A percentile compares a stretch with the other conserved stretches of the same genome.
Evolutionary conservation across 2,888 invertebrate species (phyloP).

Genomic region (Neoitamus cyanurus): DNA sequence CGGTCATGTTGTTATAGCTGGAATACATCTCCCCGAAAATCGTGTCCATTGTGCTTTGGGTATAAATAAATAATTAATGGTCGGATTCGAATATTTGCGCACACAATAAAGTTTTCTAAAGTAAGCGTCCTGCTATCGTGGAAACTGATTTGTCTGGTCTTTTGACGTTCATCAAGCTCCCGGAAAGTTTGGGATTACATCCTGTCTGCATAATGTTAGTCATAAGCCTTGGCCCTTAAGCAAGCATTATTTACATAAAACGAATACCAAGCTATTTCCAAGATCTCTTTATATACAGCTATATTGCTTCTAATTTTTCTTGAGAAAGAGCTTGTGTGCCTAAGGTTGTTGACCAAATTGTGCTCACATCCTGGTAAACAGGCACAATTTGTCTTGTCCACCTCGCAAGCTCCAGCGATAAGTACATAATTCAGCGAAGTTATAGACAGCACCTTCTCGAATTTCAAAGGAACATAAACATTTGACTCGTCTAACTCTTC

Average conservation of each 20-base stretch:
- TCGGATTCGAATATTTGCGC: too few species aligned
- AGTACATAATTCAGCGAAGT: not conserved
- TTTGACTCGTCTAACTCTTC: too few species aligned
- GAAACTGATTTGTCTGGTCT: not conserved
- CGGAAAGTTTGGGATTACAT: not conserved
- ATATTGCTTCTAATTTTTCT: not conserved
- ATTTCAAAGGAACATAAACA: not conserved
- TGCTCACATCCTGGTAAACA: not conserved
- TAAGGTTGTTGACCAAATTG: not conserved
- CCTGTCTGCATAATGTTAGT: not conserved
- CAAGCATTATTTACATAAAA: too few species aligned
- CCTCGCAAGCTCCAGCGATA: not conserved
- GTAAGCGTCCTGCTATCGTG: too few species aligned
- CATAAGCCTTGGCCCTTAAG: not conserved
- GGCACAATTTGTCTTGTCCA: not conserved
- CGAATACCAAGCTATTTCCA: too few species aligned
- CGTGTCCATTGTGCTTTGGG: too few species aligned
- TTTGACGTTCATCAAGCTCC: not conserved
- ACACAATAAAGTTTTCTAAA: too few species aligned
- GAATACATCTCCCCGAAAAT: too few species aligned
- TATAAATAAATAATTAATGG: too few species aligned
- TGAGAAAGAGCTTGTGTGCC: not conserved
- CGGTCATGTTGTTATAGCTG: too few species aligned
- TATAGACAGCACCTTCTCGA: not conserved
- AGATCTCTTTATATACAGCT: too few species aligned